These are phyloP conservation scores for Callimorpha dominula DNA, from an alignment of 2,888 invertebrate genomes.

Conservation along the genomic window DNA sequence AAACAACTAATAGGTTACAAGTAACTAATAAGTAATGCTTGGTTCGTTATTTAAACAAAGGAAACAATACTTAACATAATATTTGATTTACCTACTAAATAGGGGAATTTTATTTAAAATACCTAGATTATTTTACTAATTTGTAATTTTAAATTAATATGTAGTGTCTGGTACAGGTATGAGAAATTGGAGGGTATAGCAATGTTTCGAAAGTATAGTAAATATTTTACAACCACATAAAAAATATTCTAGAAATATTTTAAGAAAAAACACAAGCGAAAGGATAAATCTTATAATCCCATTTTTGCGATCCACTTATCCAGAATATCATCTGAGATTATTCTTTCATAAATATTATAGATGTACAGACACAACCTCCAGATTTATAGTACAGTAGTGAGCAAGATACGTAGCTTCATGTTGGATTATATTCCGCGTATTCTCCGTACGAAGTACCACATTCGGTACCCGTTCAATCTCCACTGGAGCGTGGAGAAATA, in stretches of 20 bases:
- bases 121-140: no score
- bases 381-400: conserved; percentile 51
- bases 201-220: background rate
- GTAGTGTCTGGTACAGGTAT: background rate
- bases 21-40: background rate
- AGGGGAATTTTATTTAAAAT: background rate
- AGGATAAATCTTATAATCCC: conserved; percentile 17
- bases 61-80: background rate
- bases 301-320: conserved; percentile 23
- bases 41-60: background rate
- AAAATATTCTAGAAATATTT: background rate
- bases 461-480: conserved; percentile 74
- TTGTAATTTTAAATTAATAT: background rate
- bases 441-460: conserved; percentile 62
- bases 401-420: conserved; percentile 50
- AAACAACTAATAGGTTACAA: background rate
- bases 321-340: conserved; percentile 20
- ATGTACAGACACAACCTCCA: conserved; percentile 34
- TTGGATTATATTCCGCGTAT: conserved; percentile 52
- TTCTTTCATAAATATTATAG: conserved; percentile 52
- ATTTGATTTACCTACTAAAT: background rate
- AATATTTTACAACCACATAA: background rate
- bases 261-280: background rate
- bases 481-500: conserved; percentile 75
- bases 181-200: background rate